These are phyloP conservation scores for Kryptopterus vitreolus DNA, from an alignment of 2,797 vertebrate genomes.

Conservation along the genomic window DNA sequence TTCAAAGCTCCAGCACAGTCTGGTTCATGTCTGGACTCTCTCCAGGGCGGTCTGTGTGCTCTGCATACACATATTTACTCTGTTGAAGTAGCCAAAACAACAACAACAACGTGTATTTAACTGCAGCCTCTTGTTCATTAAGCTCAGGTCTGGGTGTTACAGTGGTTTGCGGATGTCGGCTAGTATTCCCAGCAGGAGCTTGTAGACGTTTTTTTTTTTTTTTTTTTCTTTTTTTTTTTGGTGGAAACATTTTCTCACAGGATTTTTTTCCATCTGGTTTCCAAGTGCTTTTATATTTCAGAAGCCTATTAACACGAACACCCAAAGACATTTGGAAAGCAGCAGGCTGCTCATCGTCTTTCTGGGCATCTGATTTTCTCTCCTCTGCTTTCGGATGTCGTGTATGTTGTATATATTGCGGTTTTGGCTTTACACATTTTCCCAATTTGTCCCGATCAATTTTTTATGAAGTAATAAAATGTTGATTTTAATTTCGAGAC, in stretches of 20 bases:
- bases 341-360: conserved; percentile 16
- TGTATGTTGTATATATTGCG: neutral
- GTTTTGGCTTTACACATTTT: conserved; percentile 20
- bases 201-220: neutral
- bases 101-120: neutral
- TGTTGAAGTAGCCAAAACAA: neutral
- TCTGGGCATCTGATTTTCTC: neutral
- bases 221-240: neutral
- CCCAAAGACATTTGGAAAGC: neutral
- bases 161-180: neutral
- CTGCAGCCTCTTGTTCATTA: neutral
- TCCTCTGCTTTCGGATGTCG: neutral
- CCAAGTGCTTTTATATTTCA: neutral
- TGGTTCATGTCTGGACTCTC: neutral
- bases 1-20: neutral
- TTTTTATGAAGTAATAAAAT: conserved; percentile 36
- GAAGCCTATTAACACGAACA: neutral
- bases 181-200: neutral
- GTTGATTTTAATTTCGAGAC: neutral
- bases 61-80: conserved; percentile 1
- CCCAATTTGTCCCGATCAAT: conserved; percentile 25
- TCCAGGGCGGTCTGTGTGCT: neutral
- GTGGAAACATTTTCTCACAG: neutral
- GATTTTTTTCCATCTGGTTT: neutral
- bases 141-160: neutral